These are phyloP conservation scores for Erebia palarica DNA, from an alignment of 2,888 invertebrate genomes.

Conservation along the genomic window DNA sequence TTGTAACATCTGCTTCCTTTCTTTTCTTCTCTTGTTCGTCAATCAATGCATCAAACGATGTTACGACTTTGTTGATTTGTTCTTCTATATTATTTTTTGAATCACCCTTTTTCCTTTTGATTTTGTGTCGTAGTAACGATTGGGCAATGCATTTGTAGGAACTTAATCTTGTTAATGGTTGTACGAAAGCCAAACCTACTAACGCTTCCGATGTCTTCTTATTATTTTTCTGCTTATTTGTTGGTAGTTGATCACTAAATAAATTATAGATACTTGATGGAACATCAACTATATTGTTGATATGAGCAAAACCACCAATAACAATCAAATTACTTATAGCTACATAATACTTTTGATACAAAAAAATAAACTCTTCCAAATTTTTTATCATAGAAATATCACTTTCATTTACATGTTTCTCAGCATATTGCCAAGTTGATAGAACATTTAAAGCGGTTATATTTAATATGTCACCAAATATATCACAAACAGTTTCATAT, in stretches of 20 bases:
- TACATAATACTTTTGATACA: slow-evolving; percentile 87
- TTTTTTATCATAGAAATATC: slow-evolving; percentile 87
- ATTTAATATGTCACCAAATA: slow-evolving; percentile 86
- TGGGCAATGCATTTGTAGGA: slow-evolving; percentile 85
- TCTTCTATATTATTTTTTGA: slow-evolving; percentile 75
- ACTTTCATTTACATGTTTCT: slow-evolving; percentile 84
- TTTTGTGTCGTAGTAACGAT: slow-evolving; percentile 77
- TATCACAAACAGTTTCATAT: slow-evolving; percentile 85
- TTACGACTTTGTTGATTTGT: slow-evolving; percentile 80
- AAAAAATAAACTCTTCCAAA: slow-evolving; percentile 87
- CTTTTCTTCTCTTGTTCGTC: slow-evolving; percentile 84
- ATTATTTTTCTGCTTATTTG: slow-evolving; percentile 79
- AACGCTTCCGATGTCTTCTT: slow-evolving; percentile 82
- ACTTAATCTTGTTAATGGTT: slow-evolving; percentile 83
- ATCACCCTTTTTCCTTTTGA: slow-evolving; percentile 66
- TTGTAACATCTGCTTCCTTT: slow-evolving; percentile 86
- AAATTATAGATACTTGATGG: slow-evolving; percentile 80
- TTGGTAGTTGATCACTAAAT: slow-evolving; percentile 81
- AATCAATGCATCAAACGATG: slow-evolving; percentile 84
- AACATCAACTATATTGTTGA: slow-evolving; percentile 84
- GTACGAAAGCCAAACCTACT: slow-evolving; percentile 82
- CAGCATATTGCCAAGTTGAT: slow-evolving; percentile 86
- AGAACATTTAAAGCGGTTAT: slow-evolving; percentile 86
- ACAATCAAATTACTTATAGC: slow-evolving; percentile 88
- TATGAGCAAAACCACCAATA: slow-evolving; percentile 86